A percentile compares a stretch with the other conserved stretches of the same genome.
Conservation (phyloP, 2,888 invertebrate genomes). For the Hirtodrosophila confusa region DNA sequence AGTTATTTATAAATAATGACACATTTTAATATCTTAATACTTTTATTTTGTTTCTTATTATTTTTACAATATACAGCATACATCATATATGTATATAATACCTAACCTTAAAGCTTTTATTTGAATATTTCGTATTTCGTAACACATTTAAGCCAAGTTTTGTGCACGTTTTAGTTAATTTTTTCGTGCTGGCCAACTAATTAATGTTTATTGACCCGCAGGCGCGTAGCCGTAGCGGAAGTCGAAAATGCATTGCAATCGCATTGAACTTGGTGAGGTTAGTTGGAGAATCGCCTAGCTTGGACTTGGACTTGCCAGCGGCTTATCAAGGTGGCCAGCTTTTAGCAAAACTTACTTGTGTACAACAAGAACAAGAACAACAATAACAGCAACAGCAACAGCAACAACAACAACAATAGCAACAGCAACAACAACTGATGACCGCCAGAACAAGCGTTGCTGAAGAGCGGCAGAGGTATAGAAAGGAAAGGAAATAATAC, state of each 20-base stretch:
- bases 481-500: conserved; percentile 56
- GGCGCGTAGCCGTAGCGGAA: conserved; percentile 62
- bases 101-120: conserved; percentile 41
- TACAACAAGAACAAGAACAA: conserved; percentile 14
- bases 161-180: conserved; percentile 15
- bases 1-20: no score
- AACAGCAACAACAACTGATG: conserved; percentile 44
- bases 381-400: conserved; percentile 10
- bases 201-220: conserved; percentile 61
- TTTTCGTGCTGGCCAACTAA: conserved; percentile 36
- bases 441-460: conserved; percentile 64
- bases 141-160: conserved; percentile 24
- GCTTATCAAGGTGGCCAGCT: conserved; percentile 75
- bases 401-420: conserved; percentile 29
- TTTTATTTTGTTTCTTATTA: conserved; percentile 1
- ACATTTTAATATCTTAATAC: not conserved
- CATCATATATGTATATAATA: conserved; percentile 17
- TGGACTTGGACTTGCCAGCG: conserved; percentile 20
- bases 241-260: conserved; percentile 60
- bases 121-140: conserved; percentile 18
- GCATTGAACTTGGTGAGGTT: conserved; percentile 69
- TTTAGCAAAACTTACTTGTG: conserved; percentile 45
- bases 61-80: not conserved
- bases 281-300: conserved; percentile 28
- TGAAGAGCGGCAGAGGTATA: conserved; percentile 27